Percentiles rank a stretch among this genome's conserved stretches.
These are phyloP conservation scores for Parus major DNA, from an alignment of 2,113 vertebrate species.

Conservation along the genomic window DNA sequence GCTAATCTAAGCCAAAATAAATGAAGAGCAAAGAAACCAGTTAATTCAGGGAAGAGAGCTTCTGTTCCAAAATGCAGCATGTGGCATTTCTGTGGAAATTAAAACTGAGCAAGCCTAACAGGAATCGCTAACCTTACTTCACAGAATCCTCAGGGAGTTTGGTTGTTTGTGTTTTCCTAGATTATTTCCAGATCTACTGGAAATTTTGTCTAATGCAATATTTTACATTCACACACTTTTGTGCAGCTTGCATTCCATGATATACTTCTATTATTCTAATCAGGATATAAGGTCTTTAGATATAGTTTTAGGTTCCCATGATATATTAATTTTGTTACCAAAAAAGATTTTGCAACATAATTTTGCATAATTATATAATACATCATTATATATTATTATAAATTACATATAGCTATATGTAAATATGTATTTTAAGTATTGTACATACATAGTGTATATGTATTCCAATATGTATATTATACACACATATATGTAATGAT, in stretches of 20 bases:
- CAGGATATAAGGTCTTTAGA: neutral
- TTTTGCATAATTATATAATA: no score
- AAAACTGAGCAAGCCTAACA: neutral
- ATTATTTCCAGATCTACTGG: neutral
- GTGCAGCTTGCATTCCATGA: neutral
- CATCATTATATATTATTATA: neutral
- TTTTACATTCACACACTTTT: neutral
- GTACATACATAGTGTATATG: neutral
- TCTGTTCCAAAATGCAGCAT: neutral
- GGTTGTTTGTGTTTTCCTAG: neutral
- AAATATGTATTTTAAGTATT: neutral
- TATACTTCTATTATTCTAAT: neutral
- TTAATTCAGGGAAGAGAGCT: neutral
- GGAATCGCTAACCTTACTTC: fast-evolving
- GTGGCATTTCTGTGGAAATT: neutral
- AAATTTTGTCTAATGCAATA: neutral
- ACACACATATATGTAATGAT: neutral
- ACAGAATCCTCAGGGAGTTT: neutral
- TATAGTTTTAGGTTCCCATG: neutral
- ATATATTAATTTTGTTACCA: neutral
- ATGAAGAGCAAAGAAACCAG: neutral
- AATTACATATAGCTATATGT: neutral
- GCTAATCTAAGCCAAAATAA: neutral
- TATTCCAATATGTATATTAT: neutral
- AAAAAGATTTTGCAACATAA: neutral